Evolutionary conservation across 1,140 invertebrate species (phyloP), one percentile per base, ranked within the genome.

Genomic region (Drosophila teissieri): DNA sequence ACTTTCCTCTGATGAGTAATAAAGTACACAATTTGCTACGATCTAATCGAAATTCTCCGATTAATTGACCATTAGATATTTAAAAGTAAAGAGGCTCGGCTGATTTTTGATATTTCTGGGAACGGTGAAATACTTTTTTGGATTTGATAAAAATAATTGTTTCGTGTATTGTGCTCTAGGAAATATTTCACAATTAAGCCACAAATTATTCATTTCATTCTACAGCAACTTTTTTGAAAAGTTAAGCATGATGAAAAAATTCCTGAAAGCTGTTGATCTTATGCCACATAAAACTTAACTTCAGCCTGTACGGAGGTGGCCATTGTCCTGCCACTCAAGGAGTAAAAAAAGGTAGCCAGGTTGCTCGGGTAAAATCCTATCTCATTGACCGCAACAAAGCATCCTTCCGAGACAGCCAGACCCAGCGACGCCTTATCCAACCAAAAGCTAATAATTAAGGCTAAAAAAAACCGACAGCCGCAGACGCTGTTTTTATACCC

Each of bases 391-490:
- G 56, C 78, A 80, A 80, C 78, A 80, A 70, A 80, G 78, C 61
- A 58, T 51, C 54, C 42, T 49, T 72, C 42, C 17, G 73, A 44
- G 45, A 15, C 34, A 40, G 27, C 57, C 61, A 69, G 56, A 70
- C 78, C n/a, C 17, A 37, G 40, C 64, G 68, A 49, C 54, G 78
- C 64, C 78, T 54, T 65, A 63, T 42, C 63, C 58, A 69, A 56
- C 63, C 36, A 45, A 54, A 80, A 80, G 78, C 63, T 80, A 80
- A 80, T 80, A 80, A 80, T 80, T 80, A 76, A 76, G 67, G 48
- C 44, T 62, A 17, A 63, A 68, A 53, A 70, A 53, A 70, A 70
- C 11, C 12, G 44, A 55, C 15, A 40, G 51, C 36, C 44, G 64
- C 64, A 69, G 67, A 69, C 67, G 39, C 36, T 24, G 62, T 34